Conservation (phyloP, 1,140 invertebrate species). For the Heliconius eleuchia region DNA sequence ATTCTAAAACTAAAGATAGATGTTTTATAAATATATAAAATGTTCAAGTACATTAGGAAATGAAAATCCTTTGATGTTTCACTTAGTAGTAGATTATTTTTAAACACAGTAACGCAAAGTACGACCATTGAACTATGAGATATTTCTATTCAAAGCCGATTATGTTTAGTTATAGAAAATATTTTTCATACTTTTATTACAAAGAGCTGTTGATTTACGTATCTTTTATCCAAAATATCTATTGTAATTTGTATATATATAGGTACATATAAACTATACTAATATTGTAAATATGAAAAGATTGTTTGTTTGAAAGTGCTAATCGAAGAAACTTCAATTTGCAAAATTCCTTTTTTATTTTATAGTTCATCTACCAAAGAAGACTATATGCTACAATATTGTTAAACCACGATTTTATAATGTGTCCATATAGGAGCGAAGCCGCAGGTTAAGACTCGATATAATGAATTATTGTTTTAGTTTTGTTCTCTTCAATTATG, state of each 20-base stretch:
- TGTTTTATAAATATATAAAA: slow-evolving; percentile 7
- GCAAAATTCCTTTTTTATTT: too few species aligned
- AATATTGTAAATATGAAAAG: too few species aligned
- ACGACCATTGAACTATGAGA: slow-evolving; percentile 30
- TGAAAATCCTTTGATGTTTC: slow-evolving; percentile 26
- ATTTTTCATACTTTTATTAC: neutral
- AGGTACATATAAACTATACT: neutral
- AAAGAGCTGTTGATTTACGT: neutral
- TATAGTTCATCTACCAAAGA: too few species aligned
- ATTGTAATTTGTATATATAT: neutral
- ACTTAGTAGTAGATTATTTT: slow-evolving; percentile 28
- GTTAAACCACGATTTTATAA: too few species aligned
- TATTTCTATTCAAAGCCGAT: slow-evolving; percentile 3
- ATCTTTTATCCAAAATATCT: too few species aligned
- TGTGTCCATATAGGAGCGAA: too few species aligned
- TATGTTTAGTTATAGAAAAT: neutral
- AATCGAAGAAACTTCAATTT: too few species aligned
- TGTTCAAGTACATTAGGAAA: slow-evolving; percentile 17
- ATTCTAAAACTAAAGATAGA: neutral
- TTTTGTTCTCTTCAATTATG: neutral
- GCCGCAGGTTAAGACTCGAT: neutral
- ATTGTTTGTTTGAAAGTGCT: too few species aligned
- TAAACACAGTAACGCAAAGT: slow-evolving; percentile 16
- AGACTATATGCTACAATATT: too few species aligned
- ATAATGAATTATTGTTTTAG: neutral